These are phyloP conservation scores for Entelurus aequoreus DNA, from an alignment of 2,113 vertebrate genomes.

Conservation along the genomic window DNA sequence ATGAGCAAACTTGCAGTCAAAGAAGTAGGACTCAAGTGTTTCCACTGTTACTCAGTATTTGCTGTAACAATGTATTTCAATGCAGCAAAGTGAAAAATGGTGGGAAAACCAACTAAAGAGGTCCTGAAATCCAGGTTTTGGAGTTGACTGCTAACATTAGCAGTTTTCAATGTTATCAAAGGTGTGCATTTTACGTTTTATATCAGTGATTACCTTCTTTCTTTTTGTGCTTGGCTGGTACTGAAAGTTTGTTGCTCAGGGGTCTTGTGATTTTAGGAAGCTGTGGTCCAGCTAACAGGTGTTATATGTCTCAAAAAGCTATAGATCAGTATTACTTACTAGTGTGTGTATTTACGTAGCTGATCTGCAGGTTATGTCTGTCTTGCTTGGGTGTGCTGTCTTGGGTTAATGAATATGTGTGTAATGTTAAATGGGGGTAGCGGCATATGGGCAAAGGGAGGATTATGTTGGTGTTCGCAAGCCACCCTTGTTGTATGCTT, in stretches of 20 bases:
- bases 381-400: neutral
- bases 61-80: too few species aligned
- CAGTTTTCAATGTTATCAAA: neutral
- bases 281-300: neutral
- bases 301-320: neutral
- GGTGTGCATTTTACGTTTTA: neutral
- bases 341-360: neutral
- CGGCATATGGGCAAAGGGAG: slow-evolving; percentile 26
- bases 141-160: too few species aligned
- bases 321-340: too few species aligned
- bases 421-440: slow-evolving; percentile 4
- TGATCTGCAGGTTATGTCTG: neutral
- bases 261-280: neutral
- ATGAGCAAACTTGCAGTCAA: too few species aligned
- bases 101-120: too few species aligned
- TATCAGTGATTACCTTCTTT: neutral
- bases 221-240: neutral
- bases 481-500: slow-evolving; percentile 19
- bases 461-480: slow-evolving; percentile 34
- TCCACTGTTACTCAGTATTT: too few species aligned
- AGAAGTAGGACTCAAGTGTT: too few species aligned
- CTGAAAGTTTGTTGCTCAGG: neutral
- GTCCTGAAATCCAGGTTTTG: too few species aligned
- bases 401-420: neutral
- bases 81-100: too few species aligned